Base-by-base conservation (phyloP, 2,113 vertebrate species). In the Percopsis transmontana region DNA sequence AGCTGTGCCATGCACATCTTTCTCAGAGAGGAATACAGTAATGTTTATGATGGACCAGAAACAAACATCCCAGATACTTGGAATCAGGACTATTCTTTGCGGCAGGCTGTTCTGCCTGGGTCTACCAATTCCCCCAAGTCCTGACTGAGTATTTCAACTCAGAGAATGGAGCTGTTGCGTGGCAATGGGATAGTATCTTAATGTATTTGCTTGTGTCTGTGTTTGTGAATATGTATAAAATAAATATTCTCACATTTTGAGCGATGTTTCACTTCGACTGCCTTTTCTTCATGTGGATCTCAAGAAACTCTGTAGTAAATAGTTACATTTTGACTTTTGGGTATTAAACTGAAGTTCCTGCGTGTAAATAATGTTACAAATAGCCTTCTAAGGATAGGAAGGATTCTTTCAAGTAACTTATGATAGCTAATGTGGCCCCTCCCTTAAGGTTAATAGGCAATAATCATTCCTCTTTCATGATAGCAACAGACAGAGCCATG, bases 131-230 rank as follows among this genome's bases (percentile, higher is more conserved):
- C 19, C n/a, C 39, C 38, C 24, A 69, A 9, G 14, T 9, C 20
- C 47, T 69, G 10, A 53, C 5, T 7, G 9, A 33, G 8, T 61
- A 61, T 21, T 53, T 69, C 12, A 58, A 24, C 20, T 69, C 66
- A 8, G 42, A 15, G 1, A 11, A 13, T 15, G 44, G 44, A n/a
- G 24, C 20, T 40, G 56, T 51, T 14, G 12, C 23, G 3, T 39
- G 27, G 50, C 48, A 65, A 11, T 39, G 38, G 27, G 51, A 39
- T 13, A 54, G 9, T 12, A 59, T 47, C 14, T 50, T 39, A 58
- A n/a, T n/a, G 6, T 44, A 21, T 15, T 3, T 56, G 15, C 6
- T 23, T 56, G 53, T 20, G 14, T 21, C 5, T 54, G n/a, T 3
- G 24, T 54, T 18, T 24, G 5, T 15, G 2, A 33, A 9, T 14